A percentile compares a stretch with the other conserved stretches of the same genome.
Conservation (phyloP, 1,140 invertebrate species). For the Hyles euphorbiae region DNA sequence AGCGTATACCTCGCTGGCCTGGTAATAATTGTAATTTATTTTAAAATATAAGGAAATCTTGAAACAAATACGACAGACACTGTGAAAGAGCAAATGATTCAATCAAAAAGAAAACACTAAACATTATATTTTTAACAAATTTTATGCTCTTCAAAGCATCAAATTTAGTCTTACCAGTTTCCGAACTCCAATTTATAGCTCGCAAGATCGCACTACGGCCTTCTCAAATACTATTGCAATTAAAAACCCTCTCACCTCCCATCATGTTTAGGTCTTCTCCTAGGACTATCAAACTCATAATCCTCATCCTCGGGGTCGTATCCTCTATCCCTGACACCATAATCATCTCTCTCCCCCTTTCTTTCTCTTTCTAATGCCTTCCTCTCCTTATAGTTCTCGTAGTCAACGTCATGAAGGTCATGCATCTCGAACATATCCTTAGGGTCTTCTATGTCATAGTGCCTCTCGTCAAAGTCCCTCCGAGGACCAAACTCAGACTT, state of each 20-base stretch:
- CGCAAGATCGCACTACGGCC: no score
- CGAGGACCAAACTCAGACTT: constrained; percentile 51
- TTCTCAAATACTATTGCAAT: no score
- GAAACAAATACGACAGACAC: no score
- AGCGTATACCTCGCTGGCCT: no score
- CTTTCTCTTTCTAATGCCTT: constrained; percentile 49
- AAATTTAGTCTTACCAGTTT: no score
- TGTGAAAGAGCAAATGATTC: no score
- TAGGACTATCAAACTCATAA: constrained; percentile 51
- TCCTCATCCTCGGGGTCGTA: constrained; percentile 65
- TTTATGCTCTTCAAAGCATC: no score
- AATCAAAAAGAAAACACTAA: no score
- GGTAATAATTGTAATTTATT: no score
- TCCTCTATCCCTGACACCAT: constrained; percentile 47
- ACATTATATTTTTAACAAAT: no score
- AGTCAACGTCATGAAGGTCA: constrained; percentile 58
- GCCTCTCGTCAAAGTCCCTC: constrained; percentile 49
- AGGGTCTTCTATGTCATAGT: constrained; percentile 42
- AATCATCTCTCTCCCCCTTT: constrained; percentile 40
- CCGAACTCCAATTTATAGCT: no score
- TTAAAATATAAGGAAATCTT: no score
- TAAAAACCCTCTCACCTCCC: constrained; percentile 28
- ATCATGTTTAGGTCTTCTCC: constrained; percentile 34
- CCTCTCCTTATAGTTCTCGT: constrained; percentile 59
- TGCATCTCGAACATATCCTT: constrained; percentile 59